Percentiles rank a stretch among this genome's conserved stretches.
phyloP scores from a whole-genome alignment of 35 echinoderm and acorn worm genomes.

The Ophioderma brevispina region DNA sequence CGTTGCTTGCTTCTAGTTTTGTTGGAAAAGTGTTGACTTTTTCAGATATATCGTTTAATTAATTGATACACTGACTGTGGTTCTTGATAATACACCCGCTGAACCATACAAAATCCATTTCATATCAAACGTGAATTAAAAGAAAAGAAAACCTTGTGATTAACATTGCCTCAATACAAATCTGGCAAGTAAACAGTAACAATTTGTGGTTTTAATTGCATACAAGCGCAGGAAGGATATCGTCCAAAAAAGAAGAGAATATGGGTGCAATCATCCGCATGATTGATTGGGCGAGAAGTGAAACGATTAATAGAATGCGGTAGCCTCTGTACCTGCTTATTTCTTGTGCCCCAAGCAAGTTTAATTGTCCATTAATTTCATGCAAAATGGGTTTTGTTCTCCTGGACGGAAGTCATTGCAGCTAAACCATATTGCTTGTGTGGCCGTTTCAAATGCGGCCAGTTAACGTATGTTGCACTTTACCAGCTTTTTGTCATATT shows the following conservation, averaged over 20 bases:
- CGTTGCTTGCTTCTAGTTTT: too few relatives aligned
- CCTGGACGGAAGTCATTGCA: not conserved
- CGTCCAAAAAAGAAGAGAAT: not conserved
- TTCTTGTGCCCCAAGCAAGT: not conserved
- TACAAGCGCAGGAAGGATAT: not conserved
- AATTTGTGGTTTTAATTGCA: conserved; percentile 2
- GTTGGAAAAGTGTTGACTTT: too few relatives aligned
- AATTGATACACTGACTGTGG: too few relatives aligned
- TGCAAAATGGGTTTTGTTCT: not conserved
- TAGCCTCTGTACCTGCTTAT: not conserved
- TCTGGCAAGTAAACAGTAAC: not conserved
- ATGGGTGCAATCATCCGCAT: not conserved
- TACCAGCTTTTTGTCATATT: too few relatives aligned
- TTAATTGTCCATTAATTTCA: conserved; percentile 11
- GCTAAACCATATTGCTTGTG: not conserved
- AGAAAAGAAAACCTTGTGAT: too few relatives aligned
- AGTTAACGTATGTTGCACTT: too few relatives aligned
- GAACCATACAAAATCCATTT: too few relatives aligned
- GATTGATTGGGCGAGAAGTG: conserved; percentile 1
- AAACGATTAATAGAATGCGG: not conserved
- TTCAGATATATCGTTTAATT: too few relatives aligned
- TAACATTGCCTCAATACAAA: not conserved
- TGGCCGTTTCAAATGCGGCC: too few relatives aligned
- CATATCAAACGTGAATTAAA: too few relatives aligned
- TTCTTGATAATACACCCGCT: too few relatives aligned